Evolutionary conservation across 1,140 invertebrate species (phyloP).

Genomic region (Drosophila ohnishii): DNA sequence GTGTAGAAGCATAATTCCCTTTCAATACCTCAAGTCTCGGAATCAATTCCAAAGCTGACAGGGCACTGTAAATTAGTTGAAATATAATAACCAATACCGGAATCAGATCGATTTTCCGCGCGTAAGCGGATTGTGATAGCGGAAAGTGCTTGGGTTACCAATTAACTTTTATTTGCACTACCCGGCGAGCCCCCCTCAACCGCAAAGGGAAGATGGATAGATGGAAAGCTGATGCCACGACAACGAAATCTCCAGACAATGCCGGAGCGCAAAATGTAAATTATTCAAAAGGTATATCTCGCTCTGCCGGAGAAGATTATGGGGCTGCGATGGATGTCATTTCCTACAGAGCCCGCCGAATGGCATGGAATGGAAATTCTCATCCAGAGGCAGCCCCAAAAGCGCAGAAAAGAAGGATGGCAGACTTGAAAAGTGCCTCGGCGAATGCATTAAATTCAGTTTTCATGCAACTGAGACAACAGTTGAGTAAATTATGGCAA

Average conservation of each 20-base stretch:
- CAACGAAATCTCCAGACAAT: constrained; percentile 69
- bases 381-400: constrained; percentile 9
- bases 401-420: constrained; percentile 15
- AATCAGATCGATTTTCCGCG: constrained; percentile 19
- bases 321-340: constrained; percentile 69
- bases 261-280: constrained; percentile 67
- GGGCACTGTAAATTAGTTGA: constrained; percentile 18
- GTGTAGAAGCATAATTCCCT: constrained; percentile 1
- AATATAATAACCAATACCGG: constrained; percentile 7
- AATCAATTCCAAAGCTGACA: neutral
- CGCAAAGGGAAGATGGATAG: constrained; percentile 18
- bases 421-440: constrained; percentile 63
- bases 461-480: constrained; percentile 79
- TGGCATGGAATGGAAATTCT: constrained; percentile 33
- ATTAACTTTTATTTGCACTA: constrained; percentile 60
- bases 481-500: constrained; percentile 80
- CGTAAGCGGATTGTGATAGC: constrained; percentile 17
- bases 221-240: constrained; percentile 36
- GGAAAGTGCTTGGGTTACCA: constrained; percentile 52
- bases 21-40: constrained; percentile 21
- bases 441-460: constrained; percentile 78
- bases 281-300: constrained; percentile 72
- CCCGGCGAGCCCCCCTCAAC: neutral
- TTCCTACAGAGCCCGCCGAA: too few species aligned
- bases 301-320: constrained; percentile 57